Evolutionary conservation across 2,888 invertebrate species (phyloP).

Genomic region (Elaeidobius kamerunicus): DNA sequence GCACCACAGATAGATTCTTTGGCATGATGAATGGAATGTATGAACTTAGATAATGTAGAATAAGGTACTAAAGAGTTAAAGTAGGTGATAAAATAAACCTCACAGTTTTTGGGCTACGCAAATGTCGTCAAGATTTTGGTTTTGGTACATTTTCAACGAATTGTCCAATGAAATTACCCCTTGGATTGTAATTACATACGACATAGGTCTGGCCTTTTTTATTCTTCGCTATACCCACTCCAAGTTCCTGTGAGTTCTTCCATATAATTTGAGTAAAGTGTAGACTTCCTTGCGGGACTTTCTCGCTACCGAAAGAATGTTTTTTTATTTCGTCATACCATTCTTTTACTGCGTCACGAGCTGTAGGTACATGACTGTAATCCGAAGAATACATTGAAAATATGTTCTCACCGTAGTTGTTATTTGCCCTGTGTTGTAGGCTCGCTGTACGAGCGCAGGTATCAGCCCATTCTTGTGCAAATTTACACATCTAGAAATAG

Average conservation of each 20-base stretch:
- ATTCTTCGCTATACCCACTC: constrained; percentile 68
- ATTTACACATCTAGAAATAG: constrained; percentile 54
- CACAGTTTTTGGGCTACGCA: constrained; percentile 8
- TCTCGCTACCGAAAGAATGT: constrained; percentile 53
- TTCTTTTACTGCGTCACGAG: constrained; percentile 54
- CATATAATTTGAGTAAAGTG: constrained; percentile 64
- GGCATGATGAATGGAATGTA: constrained; percentile 24
- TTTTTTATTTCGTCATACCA: constrained; percentile 61
- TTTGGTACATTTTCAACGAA: constrained; percentile 67
- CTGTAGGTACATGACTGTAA: constrained; percentile 51
- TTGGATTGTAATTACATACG: constrained; percentile 80
- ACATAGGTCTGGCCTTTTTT: constrained; percentile 78
- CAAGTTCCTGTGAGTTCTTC: constrained; percentile 65
- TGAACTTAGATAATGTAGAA: constrained; percentile 9
- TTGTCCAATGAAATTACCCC: constrained; percentile 75
- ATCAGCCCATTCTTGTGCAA: constrained; percentile 70
- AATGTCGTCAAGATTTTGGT: constrained; percentile 44
- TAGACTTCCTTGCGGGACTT: constrained; percentile 51
- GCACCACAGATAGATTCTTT: constrained; percentile 27
- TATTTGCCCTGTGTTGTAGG: constrained; percentile 63
- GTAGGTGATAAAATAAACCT: constrained; percentile 22
- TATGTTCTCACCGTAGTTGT: constrained; percentile 62
- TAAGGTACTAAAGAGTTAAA: constrained; percentile 20
- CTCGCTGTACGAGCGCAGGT: constrained; percentile 61
- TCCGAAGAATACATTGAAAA: constrained; percentile 57